Conservation (phyloP, 2,113 vertebrate species). For the Brachirus orientalis region DNA sequence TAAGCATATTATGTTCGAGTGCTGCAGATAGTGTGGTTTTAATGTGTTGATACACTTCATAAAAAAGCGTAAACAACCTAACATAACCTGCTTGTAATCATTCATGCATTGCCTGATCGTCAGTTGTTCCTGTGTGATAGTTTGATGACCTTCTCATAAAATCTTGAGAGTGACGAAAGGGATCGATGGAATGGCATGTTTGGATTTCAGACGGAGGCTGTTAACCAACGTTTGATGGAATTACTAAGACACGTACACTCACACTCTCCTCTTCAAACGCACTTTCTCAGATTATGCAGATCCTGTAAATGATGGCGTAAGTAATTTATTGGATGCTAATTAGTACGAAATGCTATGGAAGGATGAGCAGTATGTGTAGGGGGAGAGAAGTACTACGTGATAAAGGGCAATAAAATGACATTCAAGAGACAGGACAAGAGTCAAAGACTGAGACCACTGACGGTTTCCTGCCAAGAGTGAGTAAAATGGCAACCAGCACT, state of each 20-base stretch:
- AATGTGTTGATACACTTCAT: not conserved
- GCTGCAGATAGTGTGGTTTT: too few species aligned
- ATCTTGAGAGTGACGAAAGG: conserved; percentile 40
- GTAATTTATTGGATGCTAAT: conserved; percentile 51
- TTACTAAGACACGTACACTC: conserved; percentile 13
- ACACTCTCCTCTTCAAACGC: not conserved
- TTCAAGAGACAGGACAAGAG: conserved; percentile 16
- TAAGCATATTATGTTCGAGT: too few species aligned
- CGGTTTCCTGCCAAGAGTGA: conserved; percentile 12
- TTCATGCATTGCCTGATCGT: not conserved
- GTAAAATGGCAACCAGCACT: conserved; percentile 8
- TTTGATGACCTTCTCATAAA: conserved; percentile 53
- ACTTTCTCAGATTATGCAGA: conserved; percentile 11
- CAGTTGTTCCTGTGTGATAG: conserved; percentile 12
- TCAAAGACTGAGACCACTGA: conserved; percentile 2
- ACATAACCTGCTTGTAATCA: conserved; percentile 23
- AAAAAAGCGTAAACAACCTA: not conserved
- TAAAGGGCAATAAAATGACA: conserved; percentile 24
- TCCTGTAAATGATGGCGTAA: conserved; percentile 42
- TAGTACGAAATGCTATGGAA: conserved; percentile 39
- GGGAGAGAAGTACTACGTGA: not conserved
- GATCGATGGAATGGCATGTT: conserved; percentile 51
- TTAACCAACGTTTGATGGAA: conserved; percentile 40
- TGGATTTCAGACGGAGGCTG: conserved; percentile 36
- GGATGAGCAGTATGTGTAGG: conserved; percentile 2